Percentiles rank a stretch among this genome's conserved stretches.
phyloP scores from a whole-genome alignment of 2,888 invertebrate genomes.

The Globia sparganii region DNA sequence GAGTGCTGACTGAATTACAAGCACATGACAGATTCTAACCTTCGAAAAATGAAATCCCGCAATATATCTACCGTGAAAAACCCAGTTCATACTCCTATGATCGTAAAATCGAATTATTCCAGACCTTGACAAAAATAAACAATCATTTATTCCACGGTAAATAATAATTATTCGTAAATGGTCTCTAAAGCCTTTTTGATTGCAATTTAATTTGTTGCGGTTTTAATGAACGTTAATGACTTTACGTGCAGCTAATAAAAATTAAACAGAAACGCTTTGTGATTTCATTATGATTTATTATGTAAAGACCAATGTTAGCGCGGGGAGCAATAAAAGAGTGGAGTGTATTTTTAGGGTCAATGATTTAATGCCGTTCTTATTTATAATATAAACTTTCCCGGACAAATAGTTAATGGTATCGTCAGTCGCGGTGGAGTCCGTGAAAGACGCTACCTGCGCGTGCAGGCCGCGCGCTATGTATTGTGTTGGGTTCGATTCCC shows the following conservation, averaged over 20 bases:
- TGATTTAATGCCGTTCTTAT: no score
- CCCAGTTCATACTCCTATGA: not conserved
- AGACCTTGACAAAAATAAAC: not conserved
- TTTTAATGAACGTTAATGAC: constrained; percentile 33
- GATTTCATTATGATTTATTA: constrained; percentile 28
- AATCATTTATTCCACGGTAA: not conserved
- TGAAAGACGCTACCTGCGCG: no score
- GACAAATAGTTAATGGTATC: no score
- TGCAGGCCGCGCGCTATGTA: no score
- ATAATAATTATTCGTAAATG: constrained; percentile 26
- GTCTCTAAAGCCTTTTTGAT: constrained; percentile 23
- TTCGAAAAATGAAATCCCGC: not conserved
- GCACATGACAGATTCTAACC: not conserved
- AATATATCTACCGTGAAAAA: not conserved
- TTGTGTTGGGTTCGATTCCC: no score
- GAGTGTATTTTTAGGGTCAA: no score
- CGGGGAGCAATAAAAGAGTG: no score
- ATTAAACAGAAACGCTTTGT: constrained; percentile 3
- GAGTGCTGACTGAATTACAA: not conserved
- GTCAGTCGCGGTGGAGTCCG: no score
- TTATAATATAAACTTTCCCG: no score
- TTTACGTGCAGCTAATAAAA: constrained; percentile 6
- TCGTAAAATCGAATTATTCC: not conserved
- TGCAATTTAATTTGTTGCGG: constrained; percentile 45
- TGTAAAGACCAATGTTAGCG: no score